Evolutionary conservation across 2,113 vertebrate genomes (phyloP).

Genomic region (Cyanoramphus novaezelandiae): DNA sequence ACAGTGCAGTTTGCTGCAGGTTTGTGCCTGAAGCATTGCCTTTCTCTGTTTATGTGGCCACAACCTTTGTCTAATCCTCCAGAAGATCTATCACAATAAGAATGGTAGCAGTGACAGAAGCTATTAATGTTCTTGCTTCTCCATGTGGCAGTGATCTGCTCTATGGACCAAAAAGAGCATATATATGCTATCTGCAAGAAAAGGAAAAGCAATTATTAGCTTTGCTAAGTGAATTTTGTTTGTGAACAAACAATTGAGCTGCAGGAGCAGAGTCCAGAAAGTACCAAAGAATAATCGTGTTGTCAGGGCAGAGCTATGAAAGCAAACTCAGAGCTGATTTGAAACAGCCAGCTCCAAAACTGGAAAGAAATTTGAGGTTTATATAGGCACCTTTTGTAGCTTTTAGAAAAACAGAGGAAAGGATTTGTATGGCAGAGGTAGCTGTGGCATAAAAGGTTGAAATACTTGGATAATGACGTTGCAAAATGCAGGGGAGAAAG

Average conservation of each 20-base stretch:
- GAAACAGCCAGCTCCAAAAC: not conserved
- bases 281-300: not conserved
- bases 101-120: slow-evolving; percentile 38
- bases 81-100: slow-evolving; percentile 2
- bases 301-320: not conserved
- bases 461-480: not conserved
- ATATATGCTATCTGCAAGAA: not conserved
- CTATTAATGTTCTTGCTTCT: slow-evolving; percentile 23
- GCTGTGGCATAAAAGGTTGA: not conserved
- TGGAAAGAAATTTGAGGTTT: not conserved
- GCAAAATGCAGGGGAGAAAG: not conserved
- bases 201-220: not conserved
- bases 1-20: not conserved
- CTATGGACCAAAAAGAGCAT: not conserved
- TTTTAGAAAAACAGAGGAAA: not conserved
- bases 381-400: not conserved
- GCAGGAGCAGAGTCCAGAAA: not conserved
- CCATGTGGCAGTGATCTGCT: not conserved
- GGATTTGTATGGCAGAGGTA: not conserved
- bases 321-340: not conserved
- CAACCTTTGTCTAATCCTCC: slow-evolving; percentile 39
- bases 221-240: not conserved
- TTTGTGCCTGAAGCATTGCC: not conserved
- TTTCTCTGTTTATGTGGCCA: slow-evolving; percentile 22
- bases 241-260: not conserved